A percentile compares a stretch with the other conserved stretches of the same genome.
Conservation (phyloP, 2,113 vertebrate species). For the Scortum barcoo region DNA sequence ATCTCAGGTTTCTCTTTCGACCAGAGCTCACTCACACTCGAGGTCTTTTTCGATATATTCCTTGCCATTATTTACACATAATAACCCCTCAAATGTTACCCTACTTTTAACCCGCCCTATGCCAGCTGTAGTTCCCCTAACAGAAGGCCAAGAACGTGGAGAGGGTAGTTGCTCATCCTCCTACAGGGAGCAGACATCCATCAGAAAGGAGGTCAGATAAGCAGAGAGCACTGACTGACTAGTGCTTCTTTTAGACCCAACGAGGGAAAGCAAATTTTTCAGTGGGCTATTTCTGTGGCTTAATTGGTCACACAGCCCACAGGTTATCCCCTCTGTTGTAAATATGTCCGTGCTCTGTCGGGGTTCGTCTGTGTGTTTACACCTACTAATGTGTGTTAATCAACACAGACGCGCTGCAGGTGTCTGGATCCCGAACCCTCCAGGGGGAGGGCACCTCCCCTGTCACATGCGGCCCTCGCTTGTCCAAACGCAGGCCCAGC, state of each 20-base stretch:
- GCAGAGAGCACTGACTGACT: conserved; percentile 34
- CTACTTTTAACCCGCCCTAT: neutral
- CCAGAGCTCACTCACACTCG: neutral
- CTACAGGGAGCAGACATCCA: conserved; percentile 45
- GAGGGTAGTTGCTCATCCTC: conserved; percentile 18
- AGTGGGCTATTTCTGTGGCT: conserved; percentile 28
- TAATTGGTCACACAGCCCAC: conserved; percentile 33
- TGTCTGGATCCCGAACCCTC: conserved; percentile 7
- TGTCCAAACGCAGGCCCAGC: conserved; percentile 24
- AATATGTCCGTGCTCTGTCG: neutral
- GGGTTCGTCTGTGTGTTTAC: conserved; percentile 24
- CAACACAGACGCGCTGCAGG: conserved; percentile 2
- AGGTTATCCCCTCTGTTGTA: neutral
- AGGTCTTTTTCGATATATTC: neutral
- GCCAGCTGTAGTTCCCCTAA: conserved; percentile 20
- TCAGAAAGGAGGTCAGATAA: conserved; percentile 72
- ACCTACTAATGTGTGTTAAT: conserved; percentile 29
- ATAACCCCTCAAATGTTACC: neutral
- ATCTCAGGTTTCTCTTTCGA: conserved; percentile 13
- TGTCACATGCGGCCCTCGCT: conserved; percentile 7
- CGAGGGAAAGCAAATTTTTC: conserved; percentile 33
- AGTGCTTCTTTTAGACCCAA: conserved; percentile 46
- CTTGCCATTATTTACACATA: neutral
- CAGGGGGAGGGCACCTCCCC: neutral
- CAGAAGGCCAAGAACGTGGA: conserved; percentile 12